Evolutionary conservation across 2,113 vertebrate species (phyloP), one percentile per base, ranked within the genome.

Genomic region (Bos taurus): DNA sequence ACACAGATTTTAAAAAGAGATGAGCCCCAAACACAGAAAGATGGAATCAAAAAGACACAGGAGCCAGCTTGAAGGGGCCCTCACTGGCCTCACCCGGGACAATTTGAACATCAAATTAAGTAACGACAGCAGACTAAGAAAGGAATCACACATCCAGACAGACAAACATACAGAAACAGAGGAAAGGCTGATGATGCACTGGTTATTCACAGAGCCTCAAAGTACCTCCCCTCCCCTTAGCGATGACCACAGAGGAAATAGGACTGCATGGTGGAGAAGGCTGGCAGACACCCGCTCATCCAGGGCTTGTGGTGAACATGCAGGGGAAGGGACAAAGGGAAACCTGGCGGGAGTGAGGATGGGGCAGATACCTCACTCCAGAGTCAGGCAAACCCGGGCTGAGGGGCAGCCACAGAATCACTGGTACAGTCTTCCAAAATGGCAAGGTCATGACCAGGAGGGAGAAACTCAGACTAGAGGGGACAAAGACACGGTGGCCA

Each of bases 351-450:
- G 10, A 46, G 77, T 46, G 60, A 12, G 36, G 23, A 43, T 26
- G 71, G 6, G 62, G 48, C 0, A 9, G 74, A 19, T 0, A 1
- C 56, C 33, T 21, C 10, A 0, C 19, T 15, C 17, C 82, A 7
- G 13, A 19, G 2, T 2, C 30, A 9, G 52, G 77, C n/a, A 16
- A 30, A 30, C 30, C 25, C 48, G 1, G 48, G 71, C 11, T 3
- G 30, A 33, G 57, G 62, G 52, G 1, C 33, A 13, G 3, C 64
- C 7, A 21, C n/a, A 1, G 3, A 25, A 9, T 8, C 46, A 16
- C 52, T 0, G 19, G 56, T 5, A 14, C 6, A 4, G 5, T 12
- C 52, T 30, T 50, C 10, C 1, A 26, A 3, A 3, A 36, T 3
- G 6, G 40, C 77, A 26, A 57, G 59, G 57, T 67, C 36, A 2